These are phyloP conservation scores for Spheniscus mendiculus DNA, from an alignment of 2,113 vertebrate genomes.

Conservation along the genomic window DNA sequence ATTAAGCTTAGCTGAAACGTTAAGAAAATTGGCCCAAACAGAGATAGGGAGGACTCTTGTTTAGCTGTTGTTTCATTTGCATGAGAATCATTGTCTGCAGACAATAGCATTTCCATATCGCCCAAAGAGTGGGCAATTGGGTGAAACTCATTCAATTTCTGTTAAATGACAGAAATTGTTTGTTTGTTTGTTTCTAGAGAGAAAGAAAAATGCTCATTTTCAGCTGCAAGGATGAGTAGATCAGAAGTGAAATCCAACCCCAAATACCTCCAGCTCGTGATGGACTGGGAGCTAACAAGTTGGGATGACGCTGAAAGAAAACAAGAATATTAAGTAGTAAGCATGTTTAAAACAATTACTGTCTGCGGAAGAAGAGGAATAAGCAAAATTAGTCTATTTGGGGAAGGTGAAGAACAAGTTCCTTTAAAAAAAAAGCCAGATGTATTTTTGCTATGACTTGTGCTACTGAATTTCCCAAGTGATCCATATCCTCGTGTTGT, in stretches of 20 bases:
- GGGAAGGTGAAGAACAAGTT: background rate
- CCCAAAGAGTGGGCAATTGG: constrained; percentile 43
- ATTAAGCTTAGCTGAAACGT: constrained; percentile 80
- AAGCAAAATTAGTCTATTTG: background rate
- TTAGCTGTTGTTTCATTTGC: constrained; percentile 71
- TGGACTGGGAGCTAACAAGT: background rate
- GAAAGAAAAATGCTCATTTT: constrained; percentile 54
- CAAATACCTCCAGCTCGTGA: background rate
- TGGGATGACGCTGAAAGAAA: background rate
- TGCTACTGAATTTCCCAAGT: background rate
- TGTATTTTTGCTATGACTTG: background rate
- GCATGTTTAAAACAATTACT: background rate
- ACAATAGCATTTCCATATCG: constrained; percentile 69
- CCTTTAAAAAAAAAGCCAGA: background rate
- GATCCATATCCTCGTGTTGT: accelerated
- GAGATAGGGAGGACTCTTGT: constrained; percentile 68
- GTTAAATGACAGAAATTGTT: constrained; percentile 11
- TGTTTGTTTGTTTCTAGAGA: constrained; percentile 39
- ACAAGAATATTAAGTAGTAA: background rate
- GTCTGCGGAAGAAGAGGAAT: background rate
- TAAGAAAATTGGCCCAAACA: constrained; percentile 83
- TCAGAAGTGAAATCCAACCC: background rate
- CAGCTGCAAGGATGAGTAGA: background rate
- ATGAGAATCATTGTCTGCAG: constrained; percentile 56
- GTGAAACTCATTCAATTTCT: constrained; percentile 55